Conservation (phyloP, 1,140 invertebrate species). For the Drosophila fuyamai region DNA sequence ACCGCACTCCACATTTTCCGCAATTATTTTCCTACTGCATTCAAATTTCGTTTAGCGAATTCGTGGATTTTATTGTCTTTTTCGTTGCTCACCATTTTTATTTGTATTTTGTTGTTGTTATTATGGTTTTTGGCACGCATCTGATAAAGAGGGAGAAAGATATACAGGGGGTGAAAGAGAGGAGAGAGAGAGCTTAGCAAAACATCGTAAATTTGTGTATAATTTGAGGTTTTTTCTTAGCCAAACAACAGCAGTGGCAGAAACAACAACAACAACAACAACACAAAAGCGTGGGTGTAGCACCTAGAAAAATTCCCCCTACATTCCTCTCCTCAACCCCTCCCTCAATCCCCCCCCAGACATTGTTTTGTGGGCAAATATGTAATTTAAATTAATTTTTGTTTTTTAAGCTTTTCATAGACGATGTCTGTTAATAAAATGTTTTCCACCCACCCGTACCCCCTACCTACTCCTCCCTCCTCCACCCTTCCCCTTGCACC, state of each 20-base stretch:
- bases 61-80: constrained; percentile 28
- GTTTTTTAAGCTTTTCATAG: constrained; percentile 63
- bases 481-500: not conserved
- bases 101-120: constrained; percentile 23
- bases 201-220: constrained; percentile 65
- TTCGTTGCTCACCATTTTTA: constrained; percentile 18
- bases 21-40: constrained; percentile 13
- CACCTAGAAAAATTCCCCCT: constrained; percentile 5
- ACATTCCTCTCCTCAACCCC: not conserved
- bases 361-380: constrained; percentile 61
- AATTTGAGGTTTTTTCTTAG: constrained; percentile 62
- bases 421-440: constrained; percentile 56
- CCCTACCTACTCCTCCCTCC: too few species aligned
- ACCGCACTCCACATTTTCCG: too few species aligned
- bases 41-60: constrained; percentile 14
- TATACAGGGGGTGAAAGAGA: not conserved
- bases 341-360: not conserved
- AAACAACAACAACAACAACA: constrained; percentile 13
- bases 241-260: constrained; percentile 41
- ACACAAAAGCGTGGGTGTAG: constrained; percentile 15
- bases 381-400: constrained; percentile 69
- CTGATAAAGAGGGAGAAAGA: constrained; percentile 12
- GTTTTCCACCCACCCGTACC: constrained; percentile 15
- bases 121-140: constrained; percentile 47
- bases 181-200: constrained; percentile 31